Evolutionary conservation across 2,113 vertebrate genomes (phyloP).

Genomic region (Labrus mixtus): DNA sequence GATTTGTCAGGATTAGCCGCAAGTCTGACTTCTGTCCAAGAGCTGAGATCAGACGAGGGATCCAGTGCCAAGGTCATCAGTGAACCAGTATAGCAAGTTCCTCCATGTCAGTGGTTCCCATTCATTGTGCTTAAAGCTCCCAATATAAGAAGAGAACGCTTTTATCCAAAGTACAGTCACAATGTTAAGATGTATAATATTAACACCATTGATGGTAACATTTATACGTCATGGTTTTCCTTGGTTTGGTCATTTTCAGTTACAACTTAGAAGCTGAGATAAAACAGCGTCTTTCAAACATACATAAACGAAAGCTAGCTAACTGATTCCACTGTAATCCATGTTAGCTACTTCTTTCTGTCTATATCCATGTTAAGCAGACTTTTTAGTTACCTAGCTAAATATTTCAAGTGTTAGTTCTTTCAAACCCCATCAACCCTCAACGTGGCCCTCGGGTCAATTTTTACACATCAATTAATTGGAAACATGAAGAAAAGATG

Average conservation of each 20-base stretch:
- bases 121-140: background rate
- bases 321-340: background rate
- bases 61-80: conserved; percentile 34
- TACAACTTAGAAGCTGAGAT: no score
- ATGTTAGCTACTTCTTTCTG: background rate
- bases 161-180: background rate
- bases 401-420: background rate
- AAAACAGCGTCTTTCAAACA: no score
- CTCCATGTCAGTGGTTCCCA: background rate
- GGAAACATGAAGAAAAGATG: no score
- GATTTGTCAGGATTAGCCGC: conserved; percentile 59
- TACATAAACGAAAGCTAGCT: background rate
- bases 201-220: no score
- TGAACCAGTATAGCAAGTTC: background rate
- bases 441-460: no score
- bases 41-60: conserved; percentile 12
- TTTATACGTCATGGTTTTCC: no score
- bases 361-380: background rate
- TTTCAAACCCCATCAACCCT: no score
- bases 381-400: background rate
- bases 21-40: conserved; percentile 37
- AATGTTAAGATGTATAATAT: no score
- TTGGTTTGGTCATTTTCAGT: no score
- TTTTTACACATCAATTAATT: no score
- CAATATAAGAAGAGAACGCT: background rate